phyloP scores from a whole-genome alignment of 1,140 invertebrate species.

The Protaetia brevitarsis region DNA sequence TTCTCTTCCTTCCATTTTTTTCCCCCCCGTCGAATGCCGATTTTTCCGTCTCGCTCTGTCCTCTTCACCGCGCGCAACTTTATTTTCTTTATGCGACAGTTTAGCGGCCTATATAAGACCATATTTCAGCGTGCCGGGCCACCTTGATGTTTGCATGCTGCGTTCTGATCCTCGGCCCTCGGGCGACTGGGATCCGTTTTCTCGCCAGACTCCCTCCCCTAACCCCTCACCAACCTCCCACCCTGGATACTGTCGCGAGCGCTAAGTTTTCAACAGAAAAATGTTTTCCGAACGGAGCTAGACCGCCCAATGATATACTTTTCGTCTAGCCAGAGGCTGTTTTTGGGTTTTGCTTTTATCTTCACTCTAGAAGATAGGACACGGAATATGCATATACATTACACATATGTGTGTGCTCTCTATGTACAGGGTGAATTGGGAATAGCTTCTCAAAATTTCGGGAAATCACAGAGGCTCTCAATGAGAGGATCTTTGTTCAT shows the following conservation, averaged over 20 bases:
- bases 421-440: too few species aligned
- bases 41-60: constrained; percentile 22
- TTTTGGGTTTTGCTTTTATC: constrained; percentile 21
- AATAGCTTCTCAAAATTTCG: too few species aligned
- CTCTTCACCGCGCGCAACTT: constrained; percentile 33
- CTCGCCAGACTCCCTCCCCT: constrained; percentile 33
- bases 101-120: constrained; percentile 36
- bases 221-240: constrained; percentile 28
- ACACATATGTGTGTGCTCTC: too few species aligned
- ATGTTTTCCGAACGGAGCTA: constrained; percentile 35
- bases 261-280: constrained; percentile 37
- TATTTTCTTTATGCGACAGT: constrained; percentile 40
- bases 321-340: constrained; percentile 28
- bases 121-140: constrained; percentile 38
- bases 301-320: constrained; percentile 31
- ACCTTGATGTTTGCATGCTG: constrained; percentile 36
- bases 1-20: constrained; percentile 1
- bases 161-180: constrained; percentile 26
- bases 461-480: too few species aligned
- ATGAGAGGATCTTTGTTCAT: too few species aligned
- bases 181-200: not conserved
- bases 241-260: constrained; percentile 35
- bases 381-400: too few species aligned
- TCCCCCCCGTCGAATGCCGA: not conserved
- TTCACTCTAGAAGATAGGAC: too few species aligned